These are phyloP conservation scores for Coranthus polyacanthus DNA, from an alignment of 2,797 vertebrate genomes.

Conservation along the genomic window DNA sequence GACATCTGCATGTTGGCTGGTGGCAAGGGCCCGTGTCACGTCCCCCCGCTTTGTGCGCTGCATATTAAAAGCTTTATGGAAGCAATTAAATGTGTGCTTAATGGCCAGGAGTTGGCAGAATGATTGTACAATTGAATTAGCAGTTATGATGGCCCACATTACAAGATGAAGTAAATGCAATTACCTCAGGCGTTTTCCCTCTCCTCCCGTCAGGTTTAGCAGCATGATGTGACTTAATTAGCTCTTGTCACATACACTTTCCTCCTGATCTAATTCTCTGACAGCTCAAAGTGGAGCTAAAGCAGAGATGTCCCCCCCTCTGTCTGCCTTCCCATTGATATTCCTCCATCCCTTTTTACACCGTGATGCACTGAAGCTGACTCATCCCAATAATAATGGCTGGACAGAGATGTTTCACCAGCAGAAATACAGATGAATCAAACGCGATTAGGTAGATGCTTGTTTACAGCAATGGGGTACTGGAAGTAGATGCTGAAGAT, in stretches of 20 bases:
- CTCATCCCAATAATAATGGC: slow-evolving; percentile 73
- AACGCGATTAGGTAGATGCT: slow-evolving; percentile 48
- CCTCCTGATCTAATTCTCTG: slow-evolving; percentile 81
- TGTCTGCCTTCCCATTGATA: slow-evolving; percentile 49
- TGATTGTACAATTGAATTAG: slow-evolving; percentile 97
- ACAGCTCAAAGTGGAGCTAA: slow-evolving; percentile 70
- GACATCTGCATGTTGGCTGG: slow-evolving; percentile 90
- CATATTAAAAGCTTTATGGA: slow-evolving; percentile 99
- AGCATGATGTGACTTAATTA: slow-evolving; percentile 95
- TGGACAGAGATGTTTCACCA: slow-evolving; percentile 38
- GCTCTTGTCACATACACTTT: slow-evolving; percentile 91
- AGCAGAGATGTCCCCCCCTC: slow-evolving; percentile 30
- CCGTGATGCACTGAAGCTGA: slow-evolving; percentile 69
- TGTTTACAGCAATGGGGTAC: slow-evolving; percentile 7
- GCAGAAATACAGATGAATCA: slow-evolving; percentile 27
- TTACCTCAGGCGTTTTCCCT: slow-evolving; percentile 89
- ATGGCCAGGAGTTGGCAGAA: slow-evolving; percentile 96
- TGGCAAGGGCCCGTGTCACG: slow-evolving; percentile 77
- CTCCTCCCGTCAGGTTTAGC: slow-evolving; percentile 85
- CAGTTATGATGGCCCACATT: slow-evolving; percentile 94
- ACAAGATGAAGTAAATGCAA: slow-evolving; percentile 98
- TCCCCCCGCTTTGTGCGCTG: slow-evolving; percentile 89
- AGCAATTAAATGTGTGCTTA: slow-evolving; percentile 98
- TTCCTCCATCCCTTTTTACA: slow-evolving; percentile 43
- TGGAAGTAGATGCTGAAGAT: neutral